phyloP scores from a whole-genome alignment of 2,888 invertebrate species.

The Hypomecis punctinalis region DNA sequence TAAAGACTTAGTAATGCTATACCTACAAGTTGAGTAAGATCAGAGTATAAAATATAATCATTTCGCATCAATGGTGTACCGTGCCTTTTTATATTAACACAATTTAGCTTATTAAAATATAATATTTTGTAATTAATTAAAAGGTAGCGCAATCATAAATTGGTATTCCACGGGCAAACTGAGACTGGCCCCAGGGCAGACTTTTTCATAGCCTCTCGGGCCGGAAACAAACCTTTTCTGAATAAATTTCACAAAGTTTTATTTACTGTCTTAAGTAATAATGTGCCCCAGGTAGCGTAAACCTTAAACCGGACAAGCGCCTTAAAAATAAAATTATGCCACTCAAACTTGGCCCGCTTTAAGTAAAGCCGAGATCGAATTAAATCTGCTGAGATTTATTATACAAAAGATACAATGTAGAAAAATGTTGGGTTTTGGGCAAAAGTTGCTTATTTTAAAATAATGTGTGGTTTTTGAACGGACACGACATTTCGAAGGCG shows the following conservation, averaged over 20 bases:
- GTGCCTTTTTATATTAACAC: too few relatives aligned
- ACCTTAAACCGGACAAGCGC: slow-evolving; percentile 43
- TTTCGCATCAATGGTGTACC: too few relatives aligned
- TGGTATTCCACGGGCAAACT: neutral
- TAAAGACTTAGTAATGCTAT: too few relatives aligned
- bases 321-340: slow-evolving; percentile 54
- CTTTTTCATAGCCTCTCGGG: slow-evolving; percentile 1
- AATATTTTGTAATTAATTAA: neutral
- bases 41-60: too few relatives aligned
- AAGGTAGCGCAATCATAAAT: neutral
- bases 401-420: neutral
- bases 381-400: neutral
- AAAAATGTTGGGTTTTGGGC: too few relatives aligned
- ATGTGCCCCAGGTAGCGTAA: slow-evolving; percentile 22
- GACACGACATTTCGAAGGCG: too few relatives aligned
- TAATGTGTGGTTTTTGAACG: too few relatives aligned
- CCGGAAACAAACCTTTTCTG: slow-evolving; percentile 11
- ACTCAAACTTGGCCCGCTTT: slow-evolving; percentile 58
- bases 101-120: too few relatives aligned
- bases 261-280: slow-evolving; percentile 36
- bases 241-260: slow-evolving; percentile 24
- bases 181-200: neutral
- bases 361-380: slow-evolving; percentile 22
- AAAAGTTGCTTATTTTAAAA: too few relatives aligned
- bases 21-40: too few relatives aligned